These are phyloP conservation scores for Eristalis tenax DNA, from an alignment of 2,888 invertebrate species.

Conservation along the genomic window DNA sequence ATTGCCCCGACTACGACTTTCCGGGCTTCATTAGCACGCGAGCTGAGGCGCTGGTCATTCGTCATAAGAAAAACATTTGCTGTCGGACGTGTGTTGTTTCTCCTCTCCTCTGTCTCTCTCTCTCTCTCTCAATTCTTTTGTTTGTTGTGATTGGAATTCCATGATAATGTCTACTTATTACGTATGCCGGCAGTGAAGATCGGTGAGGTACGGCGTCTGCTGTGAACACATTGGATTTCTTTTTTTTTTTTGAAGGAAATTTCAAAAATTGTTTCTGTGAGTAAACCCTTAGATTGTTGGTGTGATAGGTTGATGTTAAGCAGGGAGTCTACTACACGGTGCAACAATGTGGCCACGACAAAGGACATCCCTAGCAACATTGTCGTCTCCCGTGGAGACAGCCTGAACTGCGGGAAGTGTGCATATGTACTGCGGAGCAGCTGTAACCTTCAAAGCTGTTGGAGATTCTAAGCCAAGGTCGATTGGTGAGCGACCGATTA, in stretches of 20 bases:
- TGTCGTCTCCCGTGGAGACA: too few species aligned
- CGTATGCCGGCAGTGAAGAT: conserved; percentile 24
- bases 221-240: conserved; percentile 9
- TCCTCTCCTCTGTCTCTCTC: too few species aligned
- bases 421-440: too few species aligned
- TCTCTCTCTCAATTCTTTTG: not conserved
- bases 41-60: conserved; percentile 16
- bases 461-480: too few species aligned
- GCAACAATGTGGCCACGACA: too few species aligned
- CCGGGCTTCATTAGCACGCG: conserved; percentile 13
- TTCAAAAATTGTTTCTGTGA: too few species aligned
- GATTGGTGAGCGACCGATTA: too few species aligned
- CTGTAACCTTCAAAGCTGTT: too few species aligned
- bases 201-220: not conserved
- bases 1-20: not conserved
- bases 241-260: not conserved
- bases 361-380: too few species aligned
- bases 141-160: conserved; percentile 33
- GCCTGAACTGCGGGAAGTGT: too few species aligned
- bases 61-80: conserved; percentile 61
- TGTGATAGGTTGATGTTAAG: not conserved
- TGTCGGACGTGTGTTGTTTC: conserved; percentile 13
- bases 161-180: conserved; percentile 5
- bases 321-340: too few species aligned
- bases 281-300: not conserved